These are phyloP conservation scores for Chrysina gloriosa DNA, from an alignment of 2,888 invertebrate species.

Conservation along the genomic window DNA sequence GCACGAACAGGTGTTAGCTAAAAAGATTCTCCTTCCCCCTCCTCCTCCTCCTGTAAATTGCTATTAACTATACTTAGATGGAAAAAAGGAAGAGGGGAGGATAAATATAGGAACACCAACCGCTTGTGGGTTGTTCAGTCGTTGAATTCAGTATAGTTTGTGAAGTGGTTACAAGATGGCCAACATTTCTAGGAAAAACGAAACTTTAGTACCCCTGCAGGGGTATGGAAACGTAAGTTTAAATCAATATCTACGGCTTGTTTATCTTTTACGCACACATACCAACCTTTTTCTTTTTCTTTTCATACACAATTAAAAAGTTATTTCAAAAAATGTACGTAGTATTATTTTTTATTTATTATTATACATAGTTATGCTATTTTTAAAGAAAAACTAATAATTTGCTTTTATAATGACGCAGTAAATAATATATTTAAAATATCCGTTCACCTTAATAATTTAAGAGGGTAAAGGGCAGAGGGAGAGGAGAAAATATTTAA, in stretches of 20 bases:
- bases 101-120: constrained; percentile 5
- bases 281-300: neutral
- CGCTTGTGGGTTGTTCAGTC: constrained; percentile 27
- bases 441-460: too few species aligned
- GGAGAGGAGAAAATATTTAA: too few species aligned
- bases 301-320: too few species aligned
- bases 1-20: constrained; percentile 12
- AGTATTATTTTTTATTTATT: too few species aligned
- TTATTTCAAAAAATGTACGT: too few species aligned
- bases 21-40: neutral
- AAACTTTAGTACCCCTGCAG: constrained; percentile 40
- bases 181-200: constrained; percentile 40
- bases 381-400: too few species aligned
- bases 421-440: too few species aligned
- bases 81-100: neutral
- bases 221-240: constrained; percentile 42
- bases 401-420: too few species aligned
- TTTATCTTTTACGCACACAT: neutral
- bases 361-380: too few species aligned
- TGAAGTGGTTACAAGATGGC: constrained; percentile 37
- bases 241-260: constrained; percentile 1
- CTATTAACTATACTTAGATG: constrained; percentile 18
- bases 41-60: neutral
- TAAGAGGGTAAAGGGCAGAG: too few species aligned
- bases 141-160: constrained; percentile 28